phyloP scores from a whole-genome alignment of 1,140 invertebrate genomes.

The Pseudobourletiella spinata region DNA sequence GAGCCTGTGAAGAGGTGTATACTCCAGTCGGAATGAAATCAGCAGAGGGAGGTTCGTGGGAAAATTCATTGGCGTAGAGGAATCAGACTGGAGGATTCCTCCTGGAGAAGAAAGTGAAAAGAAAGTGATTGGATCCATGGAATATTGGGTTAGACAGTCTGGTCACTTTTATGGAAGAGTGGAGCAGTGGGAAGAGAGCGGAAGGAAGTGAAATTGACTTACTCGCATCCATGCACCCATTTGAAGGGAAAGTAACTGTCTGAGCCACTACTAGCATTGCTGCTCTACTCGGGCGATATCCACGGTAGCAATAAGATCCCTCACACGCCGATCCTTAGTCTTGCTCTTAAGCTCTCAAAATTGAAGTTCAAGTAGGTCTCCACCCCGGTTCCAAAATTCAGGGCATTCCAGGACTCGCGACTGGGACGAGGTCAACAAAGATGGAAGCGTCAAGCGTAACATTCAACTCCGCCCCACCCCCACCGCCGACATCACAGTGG shows the following conservation, averaged over 20 bases:
- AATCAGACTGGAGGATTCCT: no score
- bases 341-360: not conserved
- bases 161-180: not conserved
- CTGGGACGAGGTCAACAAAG: no score
- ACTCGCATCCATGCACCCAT: not conserved
- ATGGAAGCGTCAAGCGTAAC: no score
- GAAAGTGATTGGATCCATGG: no score
- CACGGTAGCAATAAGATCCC: not conserved
- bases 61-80: no score
- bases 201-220: conserved; percentile 1
- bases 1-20: no score
- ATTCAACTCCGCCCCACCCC: no score
- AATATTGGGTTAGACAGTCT: not conserved
- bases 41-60: no score
- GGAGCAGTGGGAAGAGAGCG: not conserved
- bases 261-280: not conserved
- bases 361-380: not conserved
- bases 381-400: not conserved
- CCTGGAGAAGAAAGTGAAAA: no score
- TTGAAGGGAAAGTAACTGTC: not conserved
- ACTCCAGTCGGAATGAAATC: no score
- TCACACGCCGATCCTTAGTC: not conserved
- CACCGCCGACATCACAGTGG: no score
- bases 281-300: not conserved
- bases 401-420: no score